A percentile compares a stretch with the other conserved stretches of the same genome.
These are phyloP conservation scores for Spongilla lacustris DNA, from an alignment of 37 sponge, comb jelly and placozoan species.

Conservation along the genomic window DNA sequence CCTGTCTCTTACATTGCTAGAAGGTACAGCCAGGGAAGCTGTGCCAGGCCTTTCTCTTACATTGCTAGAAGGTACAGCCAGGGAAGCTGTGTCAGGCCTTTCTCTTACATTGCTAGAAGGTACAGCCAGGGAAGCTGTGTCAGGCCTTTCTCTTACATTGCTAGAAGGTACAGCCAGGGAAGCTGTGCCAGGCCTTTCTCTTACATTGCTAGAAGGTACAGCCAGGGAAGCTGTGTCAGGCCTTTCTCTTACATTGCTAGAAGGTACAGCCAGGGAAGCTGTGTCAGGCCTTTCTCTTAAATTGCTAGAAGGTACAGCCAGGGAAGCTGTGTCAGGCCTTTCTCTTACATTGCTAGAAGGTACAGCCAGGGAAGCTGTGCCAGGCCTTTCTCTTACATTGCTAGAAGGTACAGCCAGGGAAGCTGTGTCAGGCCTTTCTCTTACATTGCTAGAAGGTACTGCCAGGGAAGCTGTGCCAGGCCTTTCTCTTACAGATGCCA, in stretches of 20 bases:
- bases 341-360: conserved; percentile 2
- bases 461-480: conserved; percentile 35
- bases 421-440: conserved; percentile 28
- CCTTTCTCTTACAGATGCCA: conserved; percentile 23
- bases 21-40: conserved; percentile 30
- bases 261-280: conserved; percentile 28
- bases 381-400: conserved; percentile 20
- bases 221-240: conserved; percentile 33
- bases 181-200: conserved; percentile 27
- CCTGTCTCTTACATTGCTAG: conserved; percentile 8
- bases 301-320: conserved; percentile 6
- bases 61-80: conserved; percentile 11
- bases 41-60: conserved; percentile 28
- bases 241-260: conserved; percentile 2
- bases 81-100: conserved; percentile 35
- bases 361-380: conserved; percentile 25
- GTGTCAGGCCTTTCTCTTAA: conserved; percentile 20
- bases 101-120: conserved; percentile 8
- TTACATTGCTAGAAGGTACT: neutral
- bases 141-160: conserved; percentile 21
- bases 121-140: conserved; percentile 28
- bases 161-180: conserved; percentile 21
- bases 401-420: conserved; percentile 21
- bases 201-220: conserved; percentile 2
- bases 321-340: conserved; percentile 33